phyloP scores from a whole-genome alignment of 2,888 invertebrate genomes.

The Apotomis turbidana region DNA sequence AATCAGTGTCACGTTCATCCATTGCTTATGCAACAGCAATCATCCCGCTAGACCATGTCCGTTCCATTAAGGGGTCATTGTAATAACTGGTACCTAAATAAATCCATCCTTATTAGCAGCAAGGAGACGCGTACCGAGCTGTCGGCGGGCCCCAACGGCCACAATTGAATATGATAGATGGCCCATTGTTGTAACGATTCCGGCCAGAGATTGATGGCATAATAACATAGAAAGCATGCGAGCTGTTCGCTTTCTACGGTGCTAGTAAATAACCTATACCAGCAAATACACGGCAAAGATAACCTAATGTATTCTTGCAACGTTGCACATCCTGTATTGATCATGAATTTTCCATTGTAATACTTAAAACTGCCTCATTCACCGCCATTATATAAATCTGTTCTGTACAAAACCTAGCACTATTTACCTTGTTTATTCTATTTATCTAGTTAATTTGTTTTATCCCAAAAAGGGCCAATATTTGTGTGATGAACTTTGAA shows the following conservation, averaged over 20 bases:
- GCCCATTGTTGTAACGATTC: slow-evolving; percentile 44
- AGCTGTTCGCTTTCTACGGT: slow-evolving; percentile 44
- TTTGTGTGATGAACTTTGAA: no score
- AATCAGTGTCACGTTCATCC: background rate
- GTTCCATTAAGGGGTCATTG: slow-evolving; percentile 45
- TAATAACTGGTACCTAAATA: slow-evolving; percentile 50
- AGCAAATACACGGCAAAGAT: slow-evolving; percentile 13
- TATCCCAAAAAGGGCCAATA: no score
- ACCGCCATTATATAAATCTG: no score
- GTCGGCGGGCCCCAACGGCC: slow-evolving; percentile 47
- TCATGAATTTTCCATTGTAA: background rate
- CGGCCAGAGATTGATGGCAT: slow-evolving; percentile 46
- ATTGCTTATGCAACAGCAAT: slow-evolving; percentile 29
- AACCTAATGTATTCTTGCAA: slow-evolving; percentile 13
- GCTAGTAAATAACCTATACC: slow-evolving; percentile 22
- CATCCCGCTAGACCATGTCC: slow-evolving; percentile 35
- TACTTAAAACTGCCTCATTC: background rate
- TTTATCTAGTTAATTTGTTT: no score
- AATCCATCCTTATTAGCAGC: slow-evolving; percentile 53
- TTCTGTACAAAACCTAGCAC: no score
- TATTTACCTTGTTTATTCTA: no score
- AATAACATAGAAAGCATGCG: slow-evolving; percentile 48
- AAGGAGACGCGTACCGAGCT: slow-evolving; percentile 47
- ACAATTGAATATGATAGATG: slow-evolving; percentile 51
- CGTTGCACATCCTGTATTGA: slow-evolving; percentile 8